Base-by-base conservation (phyloP, 2,113 vertebrate species). In the Cynoglossus semilaevis region DNA sequence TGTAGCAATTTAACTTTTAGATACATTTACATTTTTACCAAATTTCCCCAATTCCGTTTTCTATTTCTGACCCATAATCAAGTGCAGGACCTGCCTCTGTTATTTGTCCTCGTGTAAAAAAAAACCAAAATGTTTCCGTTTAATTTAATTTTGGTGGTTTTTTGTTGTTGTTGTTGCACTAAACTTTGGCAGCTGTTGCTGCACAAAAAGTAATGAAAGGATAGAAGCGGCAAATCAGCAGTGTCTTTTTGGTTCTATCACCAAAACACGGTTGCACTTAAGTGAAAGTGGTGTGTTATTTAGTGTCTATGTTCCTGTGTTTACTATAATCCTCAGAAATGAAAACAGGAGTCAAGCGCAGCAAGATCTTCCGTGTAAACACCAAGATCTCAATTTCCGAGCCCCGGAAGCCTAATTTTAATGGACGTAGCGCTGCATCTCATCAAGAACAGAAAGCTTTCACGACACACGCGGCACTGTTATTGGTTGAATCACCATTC, bases 401-500 rank as follows among this genome's bases (percentile, higher is more conserved):
- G 19, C 45, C 7, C 58, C 63, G n/a, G 15, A 9, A 3, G n/a
- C 37, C 36, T 70, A 51, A 74, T 76, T 63, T 66, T 41, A 74
- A 76, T 60, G 70, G 62, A 69, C 38, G 10, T 41, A 12, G 38
- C 56, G 58, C 19, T 4, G 37, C 74, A 57, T 69, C 65, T 60
- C 72, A 45, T 66, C 63, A 47, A 10, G 41, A 19, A 9, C 4
- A 35, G 35, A 59, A 18, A 56, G 12, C 70, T 48, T 76, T 63
- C 68, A 13, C 49, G 40, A 63, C 55, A 15, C 10, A 45, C 29
- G 22, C 22, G 22, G 22, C 50, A 14, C 0, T 3, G 63, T 70
- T 58, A 64, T 72, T 51, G 35, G 72, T 64, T 22, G 51, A 69
- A 58, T 79, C 76, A 29, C 44, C n/a, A 8, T 51, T 65, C 8